Evolutionary conservation across 1,140 invertebrate species (phyloP), one percentile per base, ranked within the genome.

Genomic region (Aphelenchoides besseyi): DNA sequence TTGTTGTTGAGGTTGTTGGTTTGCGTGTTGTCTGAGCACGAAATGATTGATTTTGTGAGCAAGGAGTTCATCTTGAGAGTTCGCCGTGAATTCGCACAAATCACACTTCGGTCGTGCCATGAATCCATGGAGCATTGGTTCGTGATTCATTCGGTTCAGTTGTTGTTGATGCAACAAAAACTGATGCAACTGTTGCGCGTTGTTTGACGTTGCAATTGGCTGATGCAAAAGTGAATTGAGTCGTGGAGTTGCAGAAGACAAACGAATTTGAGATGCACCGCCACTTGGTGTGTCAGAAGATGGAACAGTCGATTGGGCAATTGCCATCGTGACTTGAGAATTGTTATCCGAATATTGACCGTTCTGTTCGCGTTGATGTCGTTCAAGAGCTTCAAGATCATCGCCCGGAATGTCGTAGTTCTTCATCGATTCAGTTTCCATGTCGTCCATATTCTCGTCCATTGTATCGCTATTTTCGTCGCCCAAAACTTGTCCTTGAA

Each of bases 401-500:
- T n/a, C 32, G 12, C 12, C 30, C 30, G 63, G 63, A 1, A 37
- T 33, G 63, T 66, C 63, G 32, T 18, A 12, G 63, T 66, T 35
- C 57, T 69, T 70, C 54, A 2, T 84, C 76, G 54, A 87, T 70
- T 59, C 87, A 77, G 74, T 88, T 87, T 32, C 82, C 78, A 73
- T 33, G 29, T 32, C 52, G 3, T 33, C 71, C 8, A 30, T 68
- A 35, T 55, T 61, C 52, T 37, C 71, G n/a, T 33, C 62, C 52
- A 41, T 33, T 8, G 29, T 32, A 12, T 52, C 30, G 30, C 16
- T 32, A 5, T 16, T 62, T 26, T 41, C 71, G 23, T 35, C 61
- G n/a, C 33, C 76, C 29, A 41, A 37, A 91, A 90, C 1, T 92
- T 93, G 75, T 95, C 93, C 18, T 18, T 91, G 88, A 79, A 94